Evolutionary conservation across 1,140 invertebrate genomes (phyloP).

Genomic region (Solenopsis fugax): DNA sequence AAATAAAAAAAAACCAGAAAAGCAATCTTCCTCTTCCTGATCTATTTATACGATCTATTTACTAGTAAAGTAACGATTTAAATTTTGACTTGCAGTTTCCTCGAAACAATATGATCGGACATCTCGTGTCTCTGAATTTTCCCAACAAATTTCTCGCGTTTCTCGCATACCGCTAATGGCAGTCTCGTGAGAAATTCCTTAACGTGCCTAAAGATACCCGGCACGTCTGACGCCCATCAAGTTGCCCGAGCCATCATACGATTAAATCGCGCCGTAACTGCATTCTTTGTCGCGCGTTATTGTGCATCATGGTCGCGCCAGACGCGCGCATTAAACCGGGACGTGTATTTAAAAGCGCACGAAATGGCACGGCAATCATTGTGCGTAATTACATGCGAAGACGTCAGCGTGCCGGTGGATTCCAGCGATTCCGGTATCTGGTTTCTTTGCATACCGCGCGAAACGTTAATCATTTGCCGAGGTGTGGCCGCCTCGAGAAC

Average conservation of each 20-base stretch:
- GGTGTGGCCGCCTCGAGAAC: slow-evolving; percentile 48
- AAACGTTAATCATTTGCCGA: slow-evolving; percentile 55
- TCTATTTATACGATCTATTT: neutral
- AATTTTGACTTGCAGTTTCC: neutral
- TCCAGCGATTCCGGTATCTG: slow-evolving; percentile 69
- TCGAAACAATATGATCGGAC: neutral
- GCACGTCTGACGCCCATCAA: slow-evolving; percentile 58
- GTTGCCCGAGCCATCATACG: slow-evolving; percentile 32
- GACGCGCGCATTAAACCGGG: slow-evolving; percentile 68
- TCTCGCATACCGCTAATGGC: slow-evolving; percentile 16
- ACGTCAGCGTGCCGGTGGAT: slow-evolving; percentile 61
- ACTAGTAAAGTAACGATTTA: neutral
- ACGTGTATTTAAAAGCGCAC: slow-evolving; percentile 73
- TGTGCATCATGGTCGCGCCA: slow-evolving; percentile 58
- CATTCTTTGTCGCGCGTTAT: slow-evolving; percentile 73
- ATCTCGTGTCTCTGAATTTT: slow-evolving; percentile 20
- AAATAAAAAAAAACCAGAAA: neutral
- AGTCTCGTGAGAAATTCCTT: slow-evolving; percentile 65
- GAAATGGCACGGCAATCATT: slow-evolving; percentile 62
- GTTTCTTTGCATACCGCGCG: slow-evolving; percentile 59
- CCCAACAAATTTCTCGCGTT: slow-evolving; percentile 43
- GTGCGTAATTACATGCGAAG: slow-evolving; percentile 68
- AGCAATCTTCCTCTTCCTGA: neutral
- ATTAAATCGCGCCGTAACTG: slow-evolving; percentile 74
- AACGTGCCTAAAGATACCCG: slow-evolving; percentile 63